Conservation (phyloP, 2,888 invertebrate genomes). For the Bombylius discolor region DNA sequence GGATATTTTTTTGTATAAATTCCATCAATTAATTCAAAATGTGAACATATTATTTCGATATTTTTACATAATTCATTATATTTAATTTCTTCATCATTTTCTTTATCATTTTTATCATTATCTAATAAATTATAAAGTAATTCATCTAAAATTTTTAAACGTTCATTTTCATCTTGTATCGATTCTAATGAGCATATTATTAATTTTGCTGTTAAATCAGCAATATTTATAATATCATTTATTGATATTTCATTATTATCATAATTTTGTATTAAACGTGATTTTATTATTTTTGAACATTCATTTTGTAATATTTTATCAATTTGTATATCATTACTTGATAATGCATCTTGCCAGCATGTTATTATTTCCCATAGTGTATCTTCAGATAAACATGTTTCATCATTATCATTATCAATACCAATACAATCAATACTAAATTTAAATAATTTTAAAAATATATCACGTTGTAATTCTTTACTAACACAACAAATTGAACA, state of each 20-base stretch:
- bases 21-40: constrained; percentile 22
- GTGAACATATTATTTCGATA: constrained; percentile 21
- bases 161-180: constrained; percentile 20
- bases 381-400: constrained; percentile 28
- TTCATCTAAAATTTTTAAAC: constrained; percentile 21
- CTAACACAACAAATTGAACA: constrained; percentile 37
- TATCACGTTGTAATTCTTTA: constrained; percentile 30
- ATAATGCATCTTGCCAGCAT: constrained; percentile 45
- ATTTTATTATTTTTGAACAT: constrained; percentile 23
- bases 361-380: constrained; percentile 44
- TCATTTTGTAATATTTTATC: constrained; percentile 20
- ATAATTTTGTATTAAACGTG: constrained; percentile 9
- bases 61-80: constrained; percentile 11
- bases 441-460: constrained; percentile 38
- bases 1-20: constrained; percentile 9
- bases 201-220: constrained; percentile 26
- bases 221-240: constrained; percentile 20
- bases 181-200: constrained; percentile 29
- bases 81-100: background rate
- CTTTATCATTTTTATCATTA: background rate
- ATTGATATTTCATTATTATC: constrained; percentile 8
- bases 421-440: constrained; percentile 34
- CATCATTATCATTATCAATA: constrained; percentile 21
- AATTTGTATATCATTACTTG: constrained; percentile 28
- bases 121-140: constrained; percentile 6